These are phyloP conservation scores for Cinclus cinclus DNA, from an alignment of 2,113 vertebrate genomes.

Conservation along the genomic window DNA sequence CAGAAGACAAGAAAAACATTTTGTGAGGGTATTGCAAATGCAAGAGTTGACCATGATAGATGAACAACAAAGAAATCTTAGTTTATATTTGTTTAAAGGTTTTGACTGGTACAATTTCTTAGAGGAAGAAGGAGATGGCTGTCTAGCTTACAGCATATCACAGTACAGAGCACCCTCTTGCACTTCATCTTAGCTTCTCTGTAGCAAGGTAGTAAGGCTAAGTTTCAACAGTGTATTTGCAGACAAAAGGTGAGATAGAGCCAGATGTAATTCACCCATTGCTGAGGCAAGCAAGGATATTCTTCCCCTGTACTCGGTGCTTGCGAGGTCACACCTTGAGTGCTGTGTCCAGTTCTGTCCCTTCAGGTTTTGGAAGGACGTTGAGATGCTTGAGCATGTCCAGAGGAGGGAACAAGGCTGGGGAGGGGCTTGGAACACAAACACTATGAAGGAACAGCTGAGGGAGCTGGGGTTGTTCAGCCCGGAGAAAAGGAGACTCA, in stretches of 20 bases:
- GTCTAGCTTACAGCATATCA: not conserved
- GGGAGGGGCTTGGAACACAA: not conserved
- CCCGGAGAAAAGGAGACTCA: not conserved
- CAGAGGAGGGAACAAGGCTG: not conserved
- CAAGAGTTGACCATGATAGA: not conserved
- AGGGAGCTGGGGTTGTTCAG: not conserved
- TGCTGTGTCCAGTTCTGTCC: not conserved
- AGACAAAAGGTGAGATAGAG: not conserved
- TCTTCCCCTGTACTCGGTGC: accelerated
- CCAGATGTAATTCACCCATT: not conserved
- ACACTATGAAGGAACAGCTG: accelerated
- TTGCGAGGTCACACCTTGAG: not conserved
- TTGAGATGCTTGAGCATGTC: accelerated
- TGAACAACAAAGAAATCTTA: not conserved
- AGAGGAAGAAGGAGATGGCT: not conserved
- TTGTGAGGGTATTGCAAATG: not conserved
- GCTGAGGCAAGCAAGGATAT: not conserved
- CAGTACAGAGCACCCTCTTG: not conserved
- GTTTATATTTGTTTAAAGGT: not conserved
- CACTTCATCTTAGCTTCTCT: not conserved
- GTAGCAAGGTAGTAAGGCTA: not conserved
- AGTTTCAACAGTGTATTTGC: not conserved
- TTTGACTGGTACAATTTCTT: not conserved
- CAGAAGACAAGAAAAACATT: not conserved
- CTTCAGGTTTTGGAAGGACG: accelerated